Conservation (phyloP, 2,888 invertebrate genomes). For the Tuberolachnus salignus region DNA sequence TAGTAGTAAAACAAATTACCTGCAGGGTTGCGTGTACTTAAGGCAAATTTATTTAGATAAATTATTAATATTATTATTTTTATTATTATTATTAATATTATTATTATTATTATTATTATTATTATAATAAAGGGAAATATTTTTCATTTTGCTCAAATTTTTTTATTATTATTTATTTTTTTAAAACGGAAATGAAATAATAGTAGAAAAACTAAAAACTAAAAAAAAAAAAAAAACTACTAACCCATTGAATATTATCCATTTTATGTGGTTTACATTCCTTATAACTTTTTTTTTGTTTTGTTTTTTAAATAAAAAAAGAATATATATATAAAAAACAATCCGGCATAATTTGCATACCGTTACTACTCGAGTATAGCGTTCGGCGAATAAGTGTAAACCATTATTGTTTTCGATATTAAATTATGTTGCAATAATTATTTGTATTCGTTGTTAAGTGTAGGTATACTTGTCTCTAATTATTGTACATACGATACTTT, state of each 20-base stretch:
- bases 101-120: constrained; percentile 32
- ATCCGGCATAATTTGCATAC: constrained; percentile 33
- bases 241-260: constrained; percentile 40
- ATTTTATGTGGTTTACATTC: constrained; percentile 53
- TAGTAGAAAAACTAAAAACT: too few species aligned
- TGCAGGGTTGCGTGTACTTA: constrained; percentile 53
- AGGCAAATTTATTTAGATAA: constrained; percentile 35
- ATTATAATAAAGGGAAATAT: too few species aligned
- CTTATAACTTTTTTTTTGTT: constrained; percentile 56
- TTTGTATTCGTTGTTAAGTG: too few species aligned
- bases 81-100: constrained; percentile 46
- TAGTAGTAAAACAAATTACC: too few species aligned
- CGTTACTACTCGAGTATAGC: too few species aligned
- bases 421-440: constrained; percentile 33
- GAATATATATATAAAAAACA: too few species aligned
- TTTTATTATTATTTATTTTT: constrained; percentile 38
- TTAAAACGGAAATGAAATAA: constrained; percentile 42
- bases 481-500: constrained; percentile 34
- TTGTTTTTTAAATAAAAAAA: too few species aligned
- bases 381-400: constrained; percentile 27
- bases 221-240: constrained; percentile 24
- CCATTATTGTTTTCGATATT: constrained; percentile 36
- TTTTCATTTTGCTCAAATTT: too few species aligned
- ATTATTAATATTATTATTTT: constrained; percentile 32
- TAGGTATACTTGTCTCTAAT: too few species aligned